Base-by-base conservation (phyloP, 2,797 vertebrate genomes). In the Miichthys miiuy region DNA sequence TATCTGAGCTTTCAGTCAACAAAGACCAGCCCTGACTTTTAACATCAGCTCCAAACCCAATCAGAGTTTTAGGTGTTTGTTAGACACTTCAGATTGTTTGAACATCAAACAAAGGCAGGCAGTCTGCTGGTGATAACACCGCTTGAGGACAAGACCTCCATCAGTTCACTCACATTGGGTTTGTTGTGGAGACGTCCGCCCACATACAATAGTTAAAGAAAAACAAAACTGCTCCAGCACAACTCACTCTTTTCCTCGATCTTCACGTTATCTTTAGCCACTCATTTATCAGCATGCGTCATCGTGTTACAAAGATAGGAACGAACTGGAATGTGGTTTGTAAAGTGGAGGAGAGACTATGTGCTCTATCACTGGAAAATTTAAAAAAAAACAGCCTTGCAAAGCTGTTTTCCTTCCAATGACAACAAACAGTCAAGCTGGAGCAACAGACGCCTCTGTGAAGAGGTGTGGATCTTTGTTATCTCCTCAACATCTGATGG, bases 51-150 rank as follows among this genome's bases (percentile, higher is more conserved):
- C 27, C 23, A 27, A 27, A 27, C 4, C 27, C 27, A 30, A 1
- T 6, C 6, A 6, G 30, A 30, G 30, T 34, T 34, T 27, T 27
- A 27, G 30, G 5, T 9, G 34, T 38, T 38, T 9, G 34, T 38
- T 9, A 8, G 34, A 38, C 34, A 38, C 3, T 25, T 68, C 27
- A 41, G 51, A 16, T 5, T 12, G 23, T 52, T 38, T 67, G 20
- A 21, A 46, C 6, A 5, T 44, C 76, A 72, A 79, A 86, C 62
- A 62, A 5, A 68, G 10, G 12, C 25, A 2, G 18, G n/a, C 20
- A 1, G 7, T 0, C 1, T 54, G 65, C 44, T 42, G 78, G 51
- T 52, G 17, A 46, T 2, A 6, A 69, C 51, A 2, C 11, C 3
- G 7, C 56, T 38, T 2, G 27, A 57, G 66, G n/a, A 20, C 6